Percentiles rank a stretch among this genome's conserved stretches.
These are phyloP conservation scores for Motacilla tschutschensis DNA, from an alignment of 2,113 vertebrate genomes.

Conservation along the genomic window DNA sequence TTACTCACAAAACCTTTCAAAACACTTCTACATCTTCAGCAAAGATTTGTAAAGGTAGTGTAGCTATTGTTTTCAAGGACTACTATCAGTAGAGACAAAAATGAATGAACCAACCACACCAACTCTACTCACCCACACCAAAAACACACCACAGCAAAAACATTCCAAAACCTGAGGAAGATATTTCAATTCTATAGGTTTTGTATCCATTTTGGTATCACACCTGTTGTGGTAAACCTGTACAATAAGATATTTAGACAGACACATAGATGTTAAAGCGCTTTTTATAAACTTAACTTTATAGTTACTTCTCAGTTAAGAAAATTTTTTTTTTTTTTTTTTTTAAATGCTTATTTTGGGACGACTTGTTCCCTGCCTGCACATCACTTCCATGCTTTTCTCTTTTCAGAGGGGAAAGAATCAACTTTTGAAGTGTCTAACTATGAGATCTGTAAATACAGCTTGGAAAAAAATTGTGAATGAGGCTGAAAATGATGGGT, in stretches of 20 bases:
- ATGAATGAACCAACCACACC: neutral
- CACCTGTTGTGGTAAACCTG: neutral
- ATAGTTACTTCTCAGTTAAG: neutral
- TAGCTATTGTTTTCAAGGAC: neutral
- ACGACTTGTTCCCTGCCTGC: neutral
- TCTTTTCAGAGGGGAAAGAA: neutral
- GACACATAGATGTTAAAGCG: neutral
- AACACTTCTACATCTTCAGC: neutral
- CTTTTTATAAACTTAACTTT: neutral
- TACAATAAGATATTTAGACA: neutral
- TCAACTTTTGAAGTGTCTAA: neutral
- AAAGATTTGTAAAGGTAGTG: neutral
- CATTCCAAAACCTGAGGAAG: neutral
- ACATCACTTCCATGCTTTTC: neutral
- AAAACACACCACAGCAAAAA: neutral
- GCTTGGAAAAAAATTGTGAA: neutral
- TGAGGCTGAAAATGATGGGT: conserved; percentile 5
- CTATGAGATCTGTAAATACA: neutral
- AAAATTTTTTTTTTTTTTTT: neutral
- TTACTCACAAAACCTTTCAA: neutral
- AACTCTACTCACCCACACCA: neutral
- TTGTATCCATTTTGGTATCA: neutral
- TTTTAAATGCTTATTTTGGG: neutral
- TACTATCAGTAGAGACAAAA: neutral
- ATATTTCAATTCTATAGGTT: neutral